Evolutionary conservation across 2,797 vertebrate species (phyloP).

Genomic region (Notolepis coatsorum): DNA sequence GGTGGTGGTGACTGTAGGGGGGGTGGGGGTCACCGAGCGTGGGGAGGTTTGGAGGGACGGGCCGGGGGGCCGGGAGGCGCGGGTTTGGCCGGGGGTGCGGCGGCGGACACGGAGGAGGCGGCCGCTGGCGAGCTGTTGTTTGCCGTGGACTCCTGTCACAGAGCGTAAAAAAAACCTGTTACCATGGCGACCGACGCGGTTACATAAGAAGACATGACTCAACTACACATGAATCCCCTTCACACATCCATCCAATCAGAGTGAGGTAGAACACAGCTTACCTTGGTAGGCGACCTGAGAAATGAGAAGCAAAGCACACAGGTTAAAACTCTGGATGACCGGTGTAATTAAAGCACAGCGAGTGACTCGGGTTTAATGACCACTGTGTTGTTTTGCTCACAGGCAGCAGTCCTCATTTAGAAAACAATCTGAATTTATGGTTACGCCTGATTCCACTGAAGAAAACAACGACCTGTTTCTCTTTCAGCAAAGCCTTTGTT

Average conservation of each 20-base stretch:
- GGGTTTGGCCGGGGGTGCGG: constrained; percentile 83
- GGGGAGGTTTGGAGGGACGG: constrained; percentile 66
- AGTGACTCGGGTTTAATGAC: constrained; percentile 33
- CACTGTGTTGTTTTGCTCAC: constrained; percentile 25
- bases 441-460: constrained; percentile 13
- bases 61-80: constrained; percentile 84
- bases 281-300: constrained; percentile 83
- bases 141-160: constrained; percentile 86
- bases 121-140: constrained; percentile 90
- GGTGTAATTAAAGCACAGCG: constrained; percentile 20
- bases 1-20: constrained; percentile 8
- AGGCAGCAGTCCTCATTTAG: constrained; percentile 39
- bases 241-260: constrained; percentile 21
- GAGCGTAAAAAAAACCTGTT: constrained; percentile 13
- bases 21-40: constrained; percentile 59
- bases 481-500: constrained; percentile 38
- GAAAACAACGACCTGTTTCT: constrained; percentile 21
- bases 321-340: constrained; percentile 34
- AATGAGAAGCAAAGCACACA: constrained; percentile 44
- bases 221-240: constrained; percentile 31
- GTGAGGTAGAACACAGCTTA: constrained; percentile 54
- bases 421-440: constrained; percentile 38
- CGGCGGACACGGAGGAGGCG: constrained; percentile 76
- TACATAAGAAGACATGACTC: constrained; percentile 38
- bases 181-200: constrained; percentile 12